Evolutionary conservation across 2,797 vertebrate species (phyloP).

Genomic region (Pipistrellus nathusii): DNA sequence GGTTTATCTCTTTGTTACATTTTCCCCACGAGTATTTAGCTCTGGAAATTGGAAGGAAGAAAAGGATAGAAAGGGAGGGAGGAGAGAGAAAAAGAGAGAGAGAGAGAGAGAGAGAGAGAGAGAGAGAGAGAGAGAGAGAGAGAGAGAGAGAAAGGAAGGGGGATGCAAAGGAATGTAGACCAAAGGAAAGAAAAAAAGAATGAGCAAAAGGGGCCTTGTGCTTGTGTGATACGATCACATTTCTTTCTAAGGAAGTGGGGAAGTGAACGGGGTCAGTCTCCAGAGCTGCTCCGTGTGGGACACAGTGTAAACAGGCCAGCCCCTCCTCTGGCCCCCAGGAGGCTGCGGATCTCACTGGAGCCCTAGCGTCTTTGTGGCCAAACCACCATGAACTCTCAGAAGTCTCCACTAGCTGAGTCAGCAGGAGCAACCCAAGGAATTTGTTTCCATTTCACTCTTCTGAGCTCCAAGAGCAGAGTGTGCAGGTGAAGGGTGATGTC

Average conservation of each 20-base stretch:
- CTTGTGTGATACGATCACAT: conserved; percentile 62
- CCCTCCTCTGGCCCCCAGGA: conserved; percentile 60
- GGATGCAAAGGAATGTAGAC: neutral
- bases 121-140: too few relatives aligned
- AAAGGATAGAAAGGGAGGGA: neutral
- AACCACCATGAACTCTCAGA: conserved; percentile 67
- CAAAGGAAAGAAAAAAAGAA: neutral
- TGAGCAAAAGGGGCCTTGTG: neutral
- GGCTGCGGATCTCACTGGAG: conserved; percentile 29
- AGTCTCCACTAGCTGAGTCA: conserved; percentile 81
- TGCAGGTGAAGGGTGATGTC: conserved; percentile 66
- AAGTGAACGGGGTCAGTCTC: conserved; percentile 67
- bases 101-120: too few relatives aligned
- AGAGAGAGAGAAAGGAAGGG: too few relatives aligned
- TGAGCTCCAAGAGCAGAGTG: conserved; percentile 51
- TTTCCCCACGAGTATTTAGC: neutral
- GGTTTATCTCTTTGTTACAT: conserved; percentile 36
- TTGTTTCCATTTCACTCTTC: conserved; percentile 77
- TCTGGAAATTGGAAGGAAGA: neutral
- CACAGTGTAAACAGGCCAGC: conserved; percentile 77
- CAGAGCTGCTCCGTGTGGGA: conserved; percentile 83
- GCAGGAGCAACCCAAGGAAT: conserved; percentile 69
- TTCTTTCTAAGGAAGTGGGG: conserved; percentile 75
- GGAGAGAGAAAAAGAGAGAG: neutral
- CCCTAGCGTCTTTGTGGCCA: conserved; percentile 38